Conservation (phyloP, 1,140 invertebrate genomes). For the Capitella teleta region DNA sequence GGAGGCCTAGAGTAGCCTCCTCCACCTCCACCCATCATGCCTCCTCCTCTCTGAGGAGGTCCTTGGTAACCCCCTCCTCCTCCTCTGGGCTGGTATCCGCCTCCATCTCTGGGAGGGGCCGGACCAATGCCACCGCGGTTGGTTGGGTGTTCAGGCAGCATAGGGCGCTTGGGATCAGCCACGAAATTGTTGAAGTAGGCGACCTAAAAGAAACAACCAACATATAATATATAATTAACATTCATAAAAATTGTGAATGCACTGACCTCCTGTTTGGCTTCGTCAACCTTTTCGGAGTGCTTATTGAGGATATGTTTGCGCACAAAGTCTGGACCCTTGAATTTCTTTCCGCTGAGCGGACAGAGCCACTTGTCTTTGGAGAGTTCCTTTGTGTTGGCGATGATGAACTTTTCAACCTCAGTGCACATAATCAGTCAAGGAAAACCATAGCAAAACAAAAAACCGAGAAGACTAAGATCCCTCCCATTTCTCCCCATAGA, state of each 20-base stretch:
- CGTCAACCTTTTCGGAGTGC: conserved; percentile 89
- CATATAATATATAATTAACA: not conserved
- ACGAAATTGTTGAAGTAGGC: conserved; percentile 98
- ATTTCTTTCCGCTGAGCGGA: conserved; percentile 96
- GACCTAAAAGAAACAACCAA: conserved; percentile 20
- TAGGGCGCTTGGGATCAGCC: conserved; percentile 84
- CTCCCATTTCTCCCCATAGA: no score
- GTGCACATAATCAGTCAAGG: conserved; percentile 28
- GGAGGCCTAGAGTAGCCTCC: conserved; percentile 14
- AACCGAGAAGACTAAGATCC: no score
- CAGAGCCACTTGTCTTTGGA: conserved; percentile 98
- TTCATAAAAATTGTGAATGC: not conserved
- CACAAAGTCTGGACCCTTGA: conserved; percentile 98
- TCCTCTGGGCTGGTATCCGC: conserved; percentile 1
- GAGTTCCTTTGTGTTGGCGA: conserved; percentile 68
- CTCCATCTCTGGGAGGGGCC: conserved; percentile 2
- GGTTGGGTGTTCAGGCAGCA: conserved; percentile 77
- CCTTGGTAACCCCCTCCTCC: conserved; percentile 13
- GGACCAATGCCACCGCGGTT: conserved; percentile 31
- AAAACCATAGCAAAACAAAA: no score
- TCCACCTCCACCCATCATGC: conserved; percentile 19
- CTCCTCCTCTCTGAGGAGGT: conserved; percentile 14
- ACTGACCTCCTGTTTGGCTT: conserved; percentile 82
- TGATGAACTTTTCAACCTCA: conserved; percentile 41
- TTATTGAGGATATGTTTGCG: conserved; percentile 98